Evolutionary conservation across 2,888 invertebrate species (phyloP), one percentile per base, ranked within the genome.

Genomic region (Chrysopilus asiliformis): DNA sequence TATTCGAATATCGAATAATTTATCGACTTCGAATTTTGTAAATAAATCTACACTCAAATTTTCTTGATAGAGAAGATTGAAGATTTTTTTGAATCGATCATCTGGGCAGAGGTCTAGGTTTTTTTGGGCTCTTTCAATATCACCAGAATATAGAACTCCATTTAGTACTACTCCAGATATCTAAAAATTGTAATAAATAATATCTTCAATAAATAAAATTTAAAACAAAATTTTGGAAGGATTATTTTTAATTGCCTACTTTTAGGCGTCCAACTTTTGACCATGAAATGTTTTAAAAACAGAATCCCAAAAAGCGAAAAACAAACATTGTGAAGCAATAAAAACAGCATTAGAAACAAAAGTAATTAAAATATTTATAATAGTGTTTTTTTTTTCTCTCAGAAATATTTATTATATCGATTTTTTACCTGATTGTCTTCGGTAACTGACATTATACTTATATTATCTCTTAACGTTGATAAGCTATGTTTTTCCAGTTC

Each of bases 141-240:
- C 83, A 19, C 79, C 80, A 47, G 71, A 73, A 56, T 71, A 70
- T 51, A 79, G 67, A 31, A 81, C 68, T n/a, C 85, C 85, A 51
- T 85, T 85, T 34, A 86, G 58, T 8, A 78, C 74, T 20, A 84
- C 80, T 24, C 83, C 86, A 18, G 79, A 72, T 44, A 86, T 77
- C 81, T 84, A 64, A 32, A 68, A 60, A 56, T 48, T 48, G 32
- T 31, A n/a, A n/a, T n/a, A n/a, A n/a, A n/a, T n/a, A n/a, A n/a
- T n/a, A n/a, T n/a, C n/a, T n/a, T n/a, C n/a, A n/a, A n/a, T n/a
- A n/a, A n/a, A n/a, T n/a, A n/a, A n/a, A n/a, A n/a, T n/a, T n/a
- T n/a, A n/a, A n/a, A n/a, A n/a, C n/a, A n/a, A n/a, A n/a, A n/a
- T n/a, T n/a, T n/a, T n/a, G n/a, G n/a, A n/a, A n/a, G 24, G 18